Evolutionary conservation across 2,113 vertebrate species (phyloP), one percentile per base, ranked within the genome.

Genomic region (Scophthalmus maximus): DNA sequence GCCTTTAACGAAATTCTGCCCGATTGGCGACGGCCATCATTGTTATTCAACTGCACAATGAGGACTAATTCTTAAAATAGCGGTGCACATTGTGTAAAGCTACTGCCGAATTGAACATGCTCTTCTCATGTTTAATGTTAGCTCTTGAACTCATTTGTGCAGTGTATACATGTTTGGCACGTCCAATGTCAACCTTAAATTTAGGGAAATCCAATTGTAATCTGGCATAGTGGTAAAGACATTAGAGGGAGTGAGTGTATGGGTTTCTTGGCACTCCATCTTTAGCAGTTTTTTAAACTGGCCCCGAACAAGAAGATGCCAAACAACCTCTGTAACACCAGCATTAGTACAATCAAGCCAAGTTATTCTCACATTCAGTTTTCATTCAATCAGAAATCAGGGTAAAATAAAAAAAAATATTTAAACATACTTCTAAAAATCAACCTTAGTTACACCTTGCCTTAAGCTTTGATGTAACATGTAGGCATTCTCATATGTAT

Each of bases 111-210:
- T 30, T 17, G 0, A 38, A n/a, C 11, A 14, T 9, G 7, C 7
- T 10, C 15, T 14, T 22, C 5, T 26, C 9, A 1, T 9, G 0
- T 30, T n/a, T 1, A 1, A 3, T 8, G 0, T 0, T 0, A 0
- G 0, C 1, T 6, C 1, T 3, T 15, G 27, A 0, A 5, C 0
- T 15, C 0, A 1, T 22, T 34, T 8, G 34, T 51, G 1, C 8
- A 17, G 7, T 14, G 20, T 40, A 0, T 18, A 1, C 9, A 0
- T 1, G 10, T 5, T 29, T 10, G 2, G 8, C 12, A 18, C 2
- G 0, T 29, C 0, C 1, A 2, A 9, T 8, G 23, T 32, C 0
- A 18, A 49, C 2, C 6, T 55, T 29, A 56, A 50, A 70, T 27
- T 14, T 17, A 34, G 4, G 0, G n/a, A 36, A 63, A 68, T 50